Percentiles rank a stretch among this genome's conserved stretches.
These are phyloP conservation scores for Ianthella basta DNA, from an alignment of 37 sponge, comb jelly and placozoan species.

Conservation along the genomic window DNA sequence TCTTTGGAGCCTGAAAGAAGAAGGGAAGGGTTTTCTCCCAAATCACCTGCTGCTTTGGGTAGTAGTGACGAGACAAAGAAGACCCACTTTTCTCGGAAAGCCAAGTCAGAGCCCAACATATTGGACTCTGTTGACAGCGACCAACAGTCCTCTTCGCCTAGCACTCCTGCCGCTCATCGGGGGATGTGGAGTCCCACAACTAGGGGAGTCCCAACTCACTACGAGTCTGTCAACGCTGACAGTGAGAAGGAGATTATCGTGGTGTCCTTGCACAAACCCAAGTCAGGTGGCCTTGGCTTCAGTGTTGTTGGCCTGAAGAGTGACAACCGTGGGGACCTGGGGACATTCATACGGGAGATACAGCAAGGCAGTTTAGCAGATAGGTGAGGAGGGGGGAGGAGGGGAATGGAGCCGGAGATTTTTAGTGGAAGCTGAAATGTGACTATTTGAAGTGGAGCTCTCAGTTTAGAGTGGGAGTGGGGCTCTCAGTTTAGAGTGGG, in stretches of 20 bases:
- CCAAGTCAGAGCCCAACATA: constrained; percentile 41
- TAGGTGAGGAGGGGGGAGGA: constrained; percentile 37
- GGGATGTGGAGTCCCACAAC: neutral
- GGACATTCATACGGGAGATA: constrained; percentile 63
- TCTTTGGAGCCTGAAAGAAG: neutral
- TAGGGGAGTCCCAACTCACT: neutral
- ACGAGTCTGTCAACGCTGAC: neutral
- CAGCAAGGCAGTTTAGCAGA: constrained; percentile 83
- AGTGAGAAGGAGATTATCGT: neutral
- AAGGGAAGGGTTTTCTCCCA: neutral
- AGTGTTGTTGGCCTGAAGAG: constrained; percentile 56
- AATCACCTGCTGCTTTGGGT: neutral
- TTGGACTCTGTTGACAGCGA: constrained; percentile 31
- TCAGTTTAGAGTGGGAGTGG: too few species aligned
- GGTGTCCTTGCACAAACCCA: constrained; percentile 7
- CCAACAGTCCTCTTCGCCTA: neutral
- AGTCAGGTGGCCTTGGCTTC: constrained; percentile 75
- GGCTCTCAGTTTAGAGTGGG: too few species aligned
- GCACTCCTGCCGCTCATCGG: neutral
- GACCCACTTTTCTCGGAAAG: neutral
- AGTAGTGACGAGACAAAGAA: neutral
- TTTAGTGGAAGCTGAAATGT: too few species aligned
- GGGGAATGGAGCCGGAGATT: neutral
- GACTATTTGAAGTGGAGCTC: too few species aligned
- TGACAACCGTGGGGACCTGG: constrained; percentile 54